Evolutionary conservation across 2,797 vertebrate genomes (phyloP), one percentile per base, ranked within the genome.

Genomic region (Syngnathus acus): DNA sequence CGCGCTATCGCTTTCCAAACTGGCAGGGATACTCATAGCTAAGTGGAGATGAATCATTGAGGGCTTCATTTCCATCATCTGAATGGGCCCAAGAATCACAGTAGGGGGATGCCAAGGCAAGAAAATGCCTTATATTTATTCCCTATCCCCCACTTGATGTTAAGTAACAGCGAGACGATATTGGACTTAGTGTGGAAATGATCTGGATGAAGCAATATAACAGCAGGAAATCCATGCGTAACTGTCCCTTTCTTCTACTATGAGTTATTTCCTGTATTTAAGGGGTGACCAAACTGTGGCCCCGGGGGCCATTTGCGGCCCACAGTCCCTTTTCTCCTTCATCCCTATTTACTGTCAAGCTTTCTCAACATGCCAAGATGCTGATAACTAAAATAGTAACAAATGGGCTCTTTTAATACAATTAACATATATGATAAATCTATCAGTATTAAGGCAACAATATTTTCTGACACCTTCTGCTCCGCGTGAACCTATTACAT

Each of bases 31-130:
- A 65, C 81, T 84, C 76, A 74, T 73, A 77, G 82, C 79, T 77
- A 77, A 86, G 85, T 78, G 75, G 82, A 88, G 86, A 85, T 87
- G 83, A 82, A 87, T 87, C 86, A 87, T 70, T 84, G 79, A 82
- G 73, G 68, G 68, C 75, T 78, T 71, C 74, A 82, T 84, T 89
- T 83, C 78, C 78, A 77, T 87, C 81, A 75, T 80, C 74, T 86
- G 74, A 86, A 88, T 84, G 74, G 77, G 75, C 75, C 65, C 70
- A 64, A 73, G 65, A 78, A 83, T 80, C 75, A 82, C 81, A 73
- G 81, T 69, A 73, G 57, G 73, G 78, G 74, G 75, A 78, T 78
- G 67, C 77, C 66, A 66, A 67, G 59, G 66, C 66, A 70, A 78
- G 59, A 75, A 78, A 84, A 76, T 60, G 54, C 51, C 62, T 65